phyloP scores from a whole-genome alignment of 2,113 vertebrate species.

The Carollia perspicillata region DNA sequence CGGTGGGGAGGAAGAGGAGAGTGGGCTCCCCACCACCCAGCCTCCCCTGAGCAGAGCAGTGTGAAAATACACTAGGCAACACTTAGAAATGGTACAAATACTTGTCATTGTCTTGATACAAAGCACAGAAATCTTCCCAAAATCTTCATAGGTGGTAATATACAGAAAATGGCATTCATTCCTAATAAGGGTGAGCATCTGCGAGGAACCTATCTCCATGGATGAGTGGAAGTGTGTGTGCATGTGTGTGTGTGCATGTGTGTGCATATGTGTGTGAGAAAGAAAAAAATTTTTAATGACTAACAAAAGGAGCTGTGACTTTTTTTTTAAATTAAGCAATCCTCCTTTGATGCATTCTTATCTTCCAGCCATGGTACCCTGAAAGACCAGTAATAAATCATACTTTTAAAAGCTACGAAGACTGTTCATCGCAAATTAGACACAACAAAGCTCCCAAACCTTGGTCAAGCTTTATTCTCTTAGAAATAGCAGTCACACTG shows the following conservation, averaged over 20 bases:
- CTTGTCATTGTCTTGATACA: neutral
- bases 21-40: neutral
- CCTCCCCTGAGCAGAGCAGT: neutral
- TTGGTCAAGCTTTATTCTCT: neutral
- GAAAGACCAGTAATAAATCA: neutral
- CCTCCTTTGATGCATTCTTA: neutral
- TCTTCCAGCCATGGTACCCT: neutral
- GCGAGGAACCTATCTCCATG: neutral
- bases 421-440: neutral
- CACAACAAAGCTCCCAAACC: slow-evolving; percentile 14
- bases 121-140: neutral
- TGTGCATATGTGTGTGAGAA: no score
- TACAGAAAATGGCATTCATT: neutral
- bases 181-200: neutral
- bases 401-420: neutral
- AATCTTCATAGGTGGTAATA: neutral
- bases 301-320: neutral
- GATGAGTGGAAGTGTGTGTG: neutral
- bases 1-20: neutral
- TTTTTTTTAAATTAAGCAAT: neutral
- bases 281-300: neutral
- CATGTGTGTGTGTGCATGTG: no score
- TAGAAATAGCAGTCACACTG: neutral
- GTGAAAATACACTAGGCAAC: neutral
- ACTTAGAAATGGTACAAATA: neutral